Evolutionary conservation across 2,888 invertebrate genomes (phyloP).

Genomic region (Coenonympha arcania): DNA sequence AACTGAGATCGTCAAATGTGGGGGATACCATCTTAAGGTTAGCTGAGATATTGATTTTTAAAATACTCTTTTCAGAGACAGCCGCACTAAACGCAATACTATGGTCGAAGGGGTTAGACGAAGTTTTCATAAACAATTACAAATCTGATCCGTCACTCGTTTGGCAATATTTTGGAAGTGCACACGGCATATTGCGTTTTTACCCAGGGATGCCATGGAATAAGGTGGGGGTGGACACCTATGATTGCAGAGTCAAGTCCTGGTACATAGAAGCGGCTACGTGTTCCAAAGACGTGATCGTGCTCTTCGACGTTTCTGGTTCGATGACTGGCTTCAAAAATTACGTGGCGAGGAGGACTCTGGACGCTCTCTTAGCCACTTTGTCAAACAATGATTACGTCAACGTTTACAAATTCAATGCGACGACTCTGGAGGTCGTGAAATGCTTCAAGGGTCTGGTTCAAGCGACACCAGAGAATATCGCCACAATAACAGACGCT

Average conservation of each 20-base stretch:
- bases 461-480: slow-evolving; percentile 90
- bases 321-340: slow-evolving; percentile 92
- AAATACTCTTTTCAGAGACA: slow-evolving; percentile 38
- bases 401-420: slow-evolving; percentile 89
- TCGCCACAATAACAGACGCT: slow-evolving; percentile 80
- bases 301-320: slow-evolving; percentile 95
- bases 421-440: slow-evolving; percentile 81
- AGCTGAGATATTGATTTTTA: not conserved
- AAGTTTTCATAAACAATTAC: slow-evolving; percentile 88
- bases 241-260: slow-evolving; percentile 92
- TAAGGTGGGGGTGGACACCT: slow-evolving; percentile 76
- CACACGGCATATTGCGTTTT: slow-evolving; percentile 92
- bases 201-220: slow-evolving; percentile 89
- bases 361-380: slow-evolving; percentile 91
- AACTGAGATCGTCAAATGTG: too few relatives aligned
- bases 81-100: slow-evolving; percentile 74
- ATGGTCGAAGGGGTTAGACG: slow-evolving; percentile 92
- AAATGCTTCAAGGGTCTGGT: slow-evolving; percentile 90
- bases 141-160: slow-evolving; percentile 89
- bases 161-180: slow-evolving; percentile 99
- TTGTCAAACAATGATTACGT: slow-evolving; percentile 98
- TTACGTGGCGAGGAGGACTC: slow-evolving; percentile 87
- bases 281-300: slow-evolving; percentile 97
- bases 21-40: not conserved
- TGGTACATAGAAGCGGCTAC: slow-evolving; percentile 99